phyloP scores from a whole-genome alignment of 2,888 invertebrate species.

The Abrostola triplasia region DNA sequence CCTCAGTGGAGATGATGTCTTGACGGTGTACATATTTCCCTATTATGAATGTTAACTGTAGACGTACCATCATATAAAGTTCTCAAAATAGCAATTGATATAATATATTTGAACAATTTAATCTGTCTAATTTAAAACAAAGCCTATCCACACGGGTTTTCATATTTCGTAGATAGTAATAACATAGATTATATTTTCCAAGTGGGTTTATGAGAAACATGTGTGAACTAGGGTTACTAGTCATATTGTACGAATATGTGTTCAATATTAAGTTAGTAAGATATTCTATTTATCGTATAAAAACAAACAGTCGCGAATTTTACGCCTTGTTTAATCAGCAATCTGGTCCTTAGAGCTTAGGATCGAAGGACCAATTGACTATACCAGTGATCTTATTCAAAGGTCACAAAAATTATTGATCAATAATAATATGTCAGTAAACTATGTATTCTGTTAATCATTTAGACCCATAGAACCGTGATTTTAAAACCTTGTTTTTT shows the following conservation, averaged over 20 bases:
- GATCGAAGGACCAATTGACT: background rate
- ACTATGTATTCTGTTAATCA: too few species aligned
- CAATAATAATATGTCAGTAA: too few species aligned
- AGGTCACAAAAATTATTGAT: background rate
- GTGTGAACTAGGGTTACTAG: slow-evolving; percentile 45
- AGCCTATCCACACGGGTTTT: slow-evolving; percentile 51
- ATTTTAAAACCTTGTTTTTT: too few species aligned
- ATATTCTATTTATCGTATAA: too few species aligned
- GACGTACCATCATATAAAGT: too few species aligned
- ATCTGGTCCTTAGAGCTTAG: background rate
- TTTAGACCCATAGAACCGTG: too few species aligned
- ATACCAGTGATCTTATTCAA: background rate
- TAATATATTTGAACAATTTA: slow-evolving; percentile 7
- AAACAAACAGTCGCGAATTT: too few species aligned
- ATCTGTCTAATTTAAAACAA: slow-evolving; percentile 37
- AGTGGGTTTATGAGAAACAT: slow-evolving; percentile 44
- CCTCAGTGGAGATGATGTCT: background rate
- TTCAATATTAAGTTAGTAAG: slow-evolving; percentile 1
- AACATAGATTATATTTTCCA: slow-evolving; percentile 20
- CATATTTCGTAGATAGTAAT: slow-evolving; percentile 34
- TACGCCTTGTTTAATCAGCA: background rate
- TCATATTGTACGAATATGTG: slow-evolving; percentile 37
- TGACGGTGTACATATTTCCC: too few species aligned
- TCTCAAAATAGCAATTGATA: too few species aligned
- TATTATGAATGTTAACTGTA: too few species aligned